Conservation (phyloP, 1,140 invertebrate genomes). For the Saxidomus purpurata region DNA sequence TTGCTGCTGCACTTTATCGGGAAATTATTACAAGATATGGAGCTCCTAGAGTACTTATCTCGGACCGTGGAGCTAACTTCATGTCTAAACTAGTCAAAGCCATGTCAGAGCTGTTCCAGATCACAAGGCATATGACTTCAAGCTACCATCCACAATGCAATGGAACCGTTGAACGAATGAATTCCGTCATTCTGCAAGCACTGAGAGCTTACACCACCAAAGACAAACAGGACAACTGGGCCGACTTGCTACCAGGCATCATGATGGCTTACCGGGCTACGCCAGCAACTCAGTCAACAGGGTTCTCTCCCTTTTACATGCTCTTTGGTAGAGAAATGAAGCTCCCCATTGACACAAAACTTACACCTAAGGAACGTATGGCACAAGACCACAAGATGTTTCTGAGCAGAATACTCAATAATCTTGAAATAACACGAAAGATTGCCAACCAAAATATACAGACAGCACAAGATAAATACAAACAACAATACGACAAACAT, state of each 20-base stretch:
- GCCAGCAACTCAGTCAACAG: conserved; percentile 54
- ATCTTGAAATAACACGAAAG: conserved; percentile 38
- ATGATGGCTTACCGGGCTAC: conserved; percentile 63
- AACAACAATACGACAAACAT: conserved; percentile 54
- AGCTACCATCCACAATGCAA: conserved; percentile 67
- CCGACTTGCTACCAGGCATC: conserved; percentile 50
- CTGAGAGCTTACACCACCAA: conserved; percentile 51
- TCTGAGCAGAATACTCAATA: background rate
- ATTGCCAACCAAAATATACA: conserved; percentile 57
- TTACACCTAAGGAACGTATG: conserved; percentile 30
- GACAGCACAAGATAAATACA: conserved; percentile 54
- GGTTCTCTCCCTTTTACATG: conserved; percentile 48
- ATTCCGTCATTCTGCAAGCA: conserved; percentile 46
- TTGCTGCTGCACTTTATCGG: conserved; percentile 51
- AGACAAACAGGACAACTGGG: conserved; percentile 62
- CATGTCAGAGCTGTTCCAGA: conserved; percentile 71
- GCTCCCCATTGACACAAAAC: conserved; percentile 40
- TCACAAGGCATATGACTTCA: conserved; percentile 57
- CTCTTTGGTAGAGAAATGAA: conserved; percentile 67
- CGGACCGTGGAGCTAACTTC: conserved; percentile 70
- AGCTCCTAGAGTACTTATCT: conserved; percentile 47
- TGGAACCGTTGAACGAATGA: background rate
- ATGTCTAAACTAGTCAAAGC: conserved; percentile 68
- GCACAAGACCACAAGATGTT: conserved; percentile 11
- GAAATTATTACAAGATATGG: conserved; percentile 69